These are phyloP conservation scores for Zophobas atratus DNA, from an alignment of 1,140 invertebrate genomes.

Conservation along the genomic window DNA sequence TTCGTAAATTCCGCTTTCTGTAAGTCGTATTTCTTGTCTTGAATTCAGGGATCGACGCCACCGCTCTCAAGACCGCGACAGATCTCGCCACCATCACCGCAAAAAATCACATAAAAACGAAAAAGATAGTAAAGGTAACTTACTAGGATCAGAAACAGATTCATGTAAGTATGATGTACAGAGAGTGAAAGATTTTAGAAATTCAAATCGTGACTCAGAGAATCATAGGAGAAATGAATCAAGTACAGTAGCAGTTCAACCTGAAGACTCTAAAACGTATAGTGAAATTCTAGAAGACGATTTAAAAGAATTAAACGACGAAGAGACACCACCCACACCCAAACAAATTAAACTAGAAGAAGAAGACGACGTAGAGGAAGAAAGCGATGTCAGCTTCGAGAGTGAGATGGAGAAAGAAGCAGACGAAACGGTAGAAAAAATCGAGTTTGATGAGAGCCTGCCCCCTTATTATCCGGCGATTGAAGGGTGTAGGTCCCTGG, in stretches of 20 bases:
- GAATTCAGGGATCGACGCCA: not conserved
- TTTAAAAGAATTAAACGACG: slow-evolving; percentile 70
- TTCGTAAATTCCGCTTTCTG: no score
- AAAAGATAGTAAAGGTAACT: slow-evolving; percentile 64
- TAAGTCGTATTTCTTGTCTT: not conserved
- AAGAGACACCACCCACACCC: slow-evolving; percentile 68
- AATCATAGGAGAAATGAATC: slow-evolving; percentile 73
- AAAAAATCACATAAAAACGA: slow-evolving; percentile 59
- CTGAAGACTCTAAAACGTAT: slow-evolving; percentile 73
- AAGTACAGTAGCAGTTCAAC: slow-evolving; percentile 65
- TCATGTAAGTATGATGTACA: slow-evolving; percentile 69
- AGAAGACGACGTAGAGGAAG: slow-evolving; percentile 30
- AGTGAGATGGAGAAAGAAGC: slow-evolving; percentile 51
- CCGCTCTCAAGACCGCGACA: slow-evolving; percentile 62
- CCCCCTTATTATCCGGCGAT: slow-evolving; percentile 95
- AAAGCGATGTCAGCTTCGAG: slow-evolving; percentile 59
- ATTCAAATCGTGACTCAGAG: slow-evolving; percentile 55
- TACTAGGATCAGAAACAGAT: slow-evolving; percentile 57
- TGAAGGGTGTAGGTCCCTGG: slow-evolving; percentile 96
- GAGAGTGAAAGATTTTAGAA: slow-evolving; percentile 62
- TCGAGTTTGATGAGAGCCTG: slow-evolving; percentile 72
- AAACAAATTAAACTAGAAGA: slow-evolving; percentile 42
- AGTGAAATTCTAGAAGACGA: slow-evolving; percentile 79
- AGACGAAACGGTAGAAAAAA: slow-evolving; percentile 53
- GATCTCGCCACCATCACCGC: slow-evolving; percentile 62